These are phyloP conservation scores for Pseudanteris insignis DNA, from an alignment of 2,888 invertebrate species.

Conservation along the genomic window DNA sequence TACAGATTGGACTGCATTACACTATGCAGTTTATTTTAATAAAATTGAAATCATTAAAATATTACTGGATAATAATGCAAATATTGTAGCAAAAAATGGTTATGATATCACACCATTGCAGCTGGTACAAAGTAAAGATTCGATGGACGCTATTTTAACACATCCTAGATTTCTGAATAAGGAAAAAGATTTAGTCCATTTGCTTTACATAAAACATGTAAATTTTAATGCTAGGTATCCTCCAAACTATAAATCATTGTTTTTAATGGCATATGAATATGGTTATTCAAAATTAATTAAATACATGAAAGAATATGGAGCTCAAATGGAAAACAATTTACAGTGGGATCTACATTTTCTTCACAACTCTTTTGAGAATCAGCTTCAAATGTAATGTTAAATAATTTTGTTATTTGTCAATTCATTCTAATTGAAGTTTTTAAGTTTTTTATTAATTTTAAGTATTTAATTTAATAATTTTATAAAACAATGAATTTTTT, in stretches of 20 bases:
- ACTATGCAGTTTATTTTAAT: constrained; percentile 4
- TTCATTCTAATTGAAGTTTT: no score
- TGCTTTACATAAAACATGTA: not conserved
- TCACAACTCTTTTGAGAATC: constrained; percentile 4
- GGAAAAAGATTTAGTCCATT: constrained; percentile 8
- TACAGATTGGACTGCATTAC: constrained; percentile 16
- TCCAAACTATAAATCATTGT: constrained; percentile 12
- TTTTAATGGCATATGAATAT: constrained; percentile 15
- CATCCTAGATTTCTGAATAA: constrained; percentile 16
- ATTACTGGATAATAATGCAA: constrained; percentile 13
- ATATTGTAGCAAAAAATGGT: constrained; percentile 4
- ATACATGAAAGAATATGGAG: constrained; percentile 7
- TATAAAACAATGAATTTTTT: no score
- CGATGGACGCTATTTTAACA: constrained; percentile 5
- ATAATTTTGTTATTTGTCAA: no score
- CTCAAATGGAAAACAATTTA: constrained; percentile 4
- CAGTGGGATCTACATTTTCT: constrained; percentile 12
- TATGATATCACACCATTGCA: constrained; percentile 9
- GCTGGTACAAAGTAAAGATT: constrained; percentile 7
- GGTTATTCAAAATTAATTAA: constrained; percentile 4
- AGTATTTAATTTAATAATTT: no score
- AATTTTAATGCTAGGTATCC: constrained; percentile 5
- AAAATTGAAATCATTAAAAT: constrained; percentile 8
- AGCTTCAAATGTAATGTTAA: constrained; percentile 6
- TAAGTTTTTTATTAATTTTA: no score